Conservation (phyloP, 2,797 vertebrate species). For the Lacerta viridis region DNA sequence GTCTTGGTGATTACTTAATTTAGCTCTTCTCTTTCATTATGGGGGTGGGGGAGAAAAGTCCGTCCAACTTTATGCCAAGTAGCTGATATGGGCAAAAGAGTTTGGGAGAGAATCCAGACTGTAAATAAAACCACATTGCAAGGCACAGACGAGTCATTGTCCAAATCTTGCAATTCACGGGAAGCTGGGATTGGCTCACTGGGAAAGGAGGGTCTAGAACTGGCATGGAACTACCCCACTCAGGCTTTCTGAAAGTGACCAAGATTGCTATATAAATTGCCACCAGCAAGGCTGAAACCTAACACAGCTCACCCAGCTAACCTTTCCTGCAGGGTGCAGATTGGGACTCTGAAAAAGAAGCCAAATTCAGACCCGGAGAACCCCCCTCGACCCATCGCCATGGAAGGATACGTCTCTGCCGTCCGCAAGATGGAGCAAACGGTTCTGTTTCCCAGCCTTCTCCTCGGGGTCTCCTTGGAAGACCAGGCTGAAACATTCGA, state of each 20-base stretch:
- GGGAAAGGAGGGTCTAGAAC: background rate
- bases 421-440: conserved; percentile 89
- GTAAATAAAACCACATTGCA: conserved; percentile 13
- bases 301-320: background rate
- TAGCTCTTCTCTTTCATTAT: no score
- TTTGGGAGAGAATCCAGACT: background rate
- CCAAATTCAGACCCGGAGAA: conserved; percentile 73
- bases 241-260: conserved; percentile 8
- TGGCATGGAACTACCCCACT: background rate
- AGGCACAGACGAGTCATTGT: background rate
- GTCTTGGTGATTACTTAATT: no score
- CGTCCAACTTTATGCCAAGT: background rate
- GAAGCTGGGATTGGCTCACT: conserved; percentile 15
- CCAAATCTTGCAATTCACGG: background rate
- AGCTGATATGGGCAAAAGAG: background rate
- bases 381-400: conserved; percentile 74
- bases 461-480: conserved; percentile 81
- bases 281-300: background rate
- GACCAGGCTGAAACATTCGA: conserved; percentile 6
- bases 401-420: conserved; percentile 81
- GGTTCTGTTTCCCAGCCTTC: conserved; percentile 88
- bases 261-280: conserved; percentile 13
- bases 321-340: background rate
- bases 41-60: no score
- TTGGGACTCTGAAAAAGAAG: conserved; percentile 77